Percentiles rank a stretch among this genome's conserved stretches.
Conservation (phyloP, 2,888 invertebrate genomes). For the Tenthredo scrophulariae region DNA sequence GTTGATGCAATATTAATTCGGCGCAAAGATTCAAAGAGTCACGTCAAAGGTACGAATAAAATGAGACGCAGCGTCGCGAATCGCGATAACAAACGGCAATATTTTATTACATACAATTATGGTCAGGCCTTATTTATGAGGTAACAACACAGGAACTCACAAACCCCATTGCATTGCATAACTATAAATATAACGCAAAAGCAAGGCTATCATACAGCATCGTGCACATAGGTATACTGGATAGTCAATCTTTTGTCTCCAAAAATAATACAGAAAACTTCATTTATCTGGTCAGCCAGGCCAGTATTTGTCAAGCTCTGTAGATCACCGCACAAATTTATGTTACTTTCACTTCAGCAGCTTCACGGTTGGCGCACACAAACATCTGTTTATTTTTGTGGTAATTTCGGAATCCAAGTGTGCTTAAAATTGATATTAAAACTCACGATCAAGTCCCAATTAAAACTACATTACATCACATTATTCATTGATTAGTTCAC, state of each 20-base stretch:
- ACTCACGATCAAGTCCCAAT: neutral
- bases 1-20: slow-evolving; percentile 87
- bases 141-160: slow-evolving; percentile 20
- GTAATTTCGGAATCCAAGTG: neutral
- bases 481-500: slow-evolving; percentile 80
- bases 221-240: neutral
- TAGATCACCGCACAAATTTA: slow-evolving; percentile 43
- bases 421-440: neutral
- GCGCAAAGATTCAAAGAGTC: slow-evolving; percentile 88
- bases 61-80: neutral
- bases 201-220: neutral
- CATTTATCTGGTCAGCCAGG: neutral
- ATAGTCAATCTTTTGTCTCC: slow-evolving; percentile 29
- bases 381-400: neutral
- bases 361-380: neutral
- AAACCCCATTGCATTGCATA: slow-evolving; percentile 1
- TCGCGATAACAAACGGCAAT: neutral
- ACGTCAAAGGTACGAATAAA: slow-evolving; percentile 85
- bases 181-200: slow-evolving; percentile 5
- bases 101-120: slow-evolving; percentile 39
- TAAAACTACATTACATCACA: neutral
- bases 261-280: slow-evolving; percentile 4
- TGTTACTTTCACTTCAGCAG: slow-evolving; percentile 24
- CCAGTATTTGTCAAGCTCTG: neutral
- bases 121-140: neutral